Percentiles rank a stretch among this genome's conserved stretches.
Evolutionary conservation across 2,113 vertebrate species (phyloP).

Genomic region (Isurus oxyrinchus): DNA sequence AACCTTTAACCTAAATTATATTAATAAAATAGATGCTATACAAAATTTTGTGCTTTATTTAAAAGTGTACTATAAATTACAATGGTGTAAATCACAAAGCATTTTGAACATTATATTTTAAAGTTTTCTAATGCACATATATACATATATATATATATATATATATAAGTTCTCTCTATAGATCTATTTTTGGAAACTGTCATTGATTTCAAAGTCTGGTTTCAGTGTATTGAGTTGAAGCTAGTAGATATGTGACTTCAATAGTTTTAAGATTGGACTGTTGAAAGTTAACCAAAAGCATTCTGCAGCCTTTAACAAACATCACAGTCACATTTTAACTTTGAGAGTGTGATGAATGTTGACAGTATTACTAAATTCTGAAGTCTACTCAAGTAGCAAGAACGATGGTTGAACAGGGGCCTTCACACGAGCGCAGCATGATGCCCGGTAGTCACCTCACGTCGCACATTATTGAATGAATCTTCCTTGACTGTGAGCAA

Average conservation of each 20-base stretch:
- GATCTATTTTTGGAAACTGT: not conserved
- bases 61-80: not conserved
- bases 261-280: not conserved
- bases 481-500: constrained; percentile 56
- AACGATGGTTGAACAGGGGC: constrained; percentile 44
- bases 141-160: not conserved
- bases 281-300: constrained; percentile 45
- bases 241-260: not conserved
- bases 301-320: constrained; percentile 47
- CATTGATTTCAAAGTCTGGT: not conserved
- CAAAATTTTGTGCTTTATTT: not conserved
- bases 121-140: not conserved
- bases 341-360: constrained; percentile 38
- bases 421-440: constrained; percentile 39
- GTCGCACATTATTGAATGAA: constrained; percentile 54
- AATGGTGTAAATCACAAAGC: not conserved
- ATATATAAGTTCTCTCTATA: not conserved
- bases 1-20: not conserved
- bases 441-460: constrained; percentile 40
- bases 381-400: constrained; percentile 41
- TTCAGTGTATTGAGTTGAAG: not conserved
- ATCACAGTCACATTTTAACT: constrained; percentile 41
- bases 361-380: constrained; percentile 38
- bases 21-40: not conserved
- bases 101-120: not conserved